Evolutionary conservation across 2,113 vertebrate genomes (phyloP).

Genomic region (Plestiodon gilberti): DNA sequence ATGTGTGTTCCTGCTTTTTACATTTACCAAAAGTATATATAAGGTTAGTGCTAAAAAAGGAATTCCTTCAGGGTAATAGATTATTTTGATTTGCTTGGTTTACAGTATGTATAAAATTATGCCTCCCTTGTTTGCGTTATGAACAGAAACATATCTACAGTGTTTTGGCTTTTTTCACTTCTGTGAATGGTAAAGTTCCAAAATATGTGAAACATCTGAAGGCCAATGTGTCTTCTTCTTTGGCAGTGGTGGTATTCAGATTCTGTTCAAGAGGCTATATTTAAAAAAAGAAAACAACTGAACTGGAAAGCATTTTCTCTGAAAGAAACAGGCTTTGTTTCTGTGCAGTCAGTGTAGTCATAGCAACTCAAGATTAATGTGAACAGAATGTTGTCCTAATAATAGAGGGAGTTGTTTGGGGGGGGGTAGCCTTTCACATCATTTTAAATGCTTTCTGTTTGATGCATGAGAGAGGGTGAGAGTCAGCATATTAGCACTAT

Average conservation of each 20-base stretch:
- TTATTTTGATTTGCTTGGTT: neutral
- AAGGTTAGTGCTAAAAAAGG: neutral
- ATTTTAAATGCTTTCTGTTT: neutral
- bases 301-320: neutral
- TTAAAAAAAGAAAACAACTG: neutral
- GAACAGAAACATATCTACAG: neutral
- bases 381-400: neutral
- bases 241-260: neutral
- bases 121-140: neutral
- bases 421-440: neutral
- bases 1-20: neutral
- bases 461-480: neutral
- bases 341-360: neutral
- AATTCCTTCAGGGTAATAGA: neutral
- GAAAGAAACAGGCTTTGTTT: neutral
- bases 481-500: neutral
- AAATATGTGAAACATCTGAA: neutral
- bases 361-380: neutral
- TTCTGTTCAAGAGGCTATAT: neutral
- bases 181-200: neutral
- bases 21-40: neutral
- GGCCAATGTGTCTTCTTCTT: neutral
- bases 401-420: neutral
- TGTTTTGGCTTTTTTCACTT: neutral
- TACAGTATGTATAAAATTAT: neutral